Evolutionary conservation across 2,113 vertebrate genomes (phyloP).

Genomic region (Chrysochloris asiatica): DNA sequence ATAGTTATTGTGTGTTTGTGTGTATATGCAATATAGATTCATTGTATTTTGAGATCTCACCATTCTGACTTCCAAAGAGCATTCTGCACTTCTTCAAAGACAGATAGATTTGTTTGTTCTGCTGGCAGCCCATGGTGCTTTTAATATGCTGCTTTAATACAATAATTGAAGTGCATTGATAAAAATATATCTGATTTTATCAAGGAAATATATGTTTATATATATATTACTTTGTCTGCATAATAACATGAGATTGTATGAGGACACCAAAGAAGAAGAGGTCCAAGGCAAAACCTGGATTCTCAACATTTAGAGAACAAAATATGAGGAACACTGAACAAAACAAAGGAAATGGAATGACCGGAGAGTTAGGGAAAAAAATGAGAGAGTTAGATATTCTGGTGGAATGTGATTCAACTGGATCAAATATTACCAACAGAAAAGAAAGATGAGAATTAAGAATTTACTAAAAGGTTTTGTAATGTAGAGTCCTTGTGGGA

Average conservation of each 20-base stretch:
- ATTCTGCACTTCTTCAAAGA: too few species aligned
- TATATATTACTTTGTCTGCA: too few species aligned
- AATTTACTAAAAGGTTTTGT: not conserved
- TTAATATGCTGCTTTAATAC: not conserved
- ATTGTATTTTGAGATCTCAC: not conserved
- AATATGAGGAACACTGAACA: not conserved
- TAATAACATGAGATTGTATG: not conserved
- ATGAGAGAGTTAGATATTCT: not conserved
- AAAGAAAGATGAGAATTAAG: not conserved
- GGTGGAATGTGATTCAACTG: not conserved
- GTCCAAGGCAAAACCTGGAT: rapidly evolving
- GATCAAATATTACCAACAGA: not conserved
- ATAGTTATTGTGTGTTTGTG: not conserved
- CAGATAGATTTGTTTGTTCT: not conserved
- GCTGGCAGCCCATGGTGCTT: not conserved
- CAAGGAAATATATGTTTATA: too few species aligned
- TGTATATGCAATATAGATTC: not conserved
- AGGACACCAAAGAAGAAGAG: not conserved
- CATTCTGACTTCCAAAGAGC: not conserved
- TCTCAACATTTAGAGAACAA: not conserved
- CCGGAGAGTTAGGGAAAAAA: not conserved
- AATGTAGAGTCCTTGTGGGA: not conserved
- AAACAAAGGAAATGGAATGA: not conserved
- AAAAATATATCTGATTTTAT: too few species aligned
- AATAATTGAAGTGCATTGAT: too few species aligned